A percentile compares a stretch with the other conserved stretches of the same genome.
Conservation (phyloP, 1,140 invertebrate species). For the Drosophila melanica region DNA sequence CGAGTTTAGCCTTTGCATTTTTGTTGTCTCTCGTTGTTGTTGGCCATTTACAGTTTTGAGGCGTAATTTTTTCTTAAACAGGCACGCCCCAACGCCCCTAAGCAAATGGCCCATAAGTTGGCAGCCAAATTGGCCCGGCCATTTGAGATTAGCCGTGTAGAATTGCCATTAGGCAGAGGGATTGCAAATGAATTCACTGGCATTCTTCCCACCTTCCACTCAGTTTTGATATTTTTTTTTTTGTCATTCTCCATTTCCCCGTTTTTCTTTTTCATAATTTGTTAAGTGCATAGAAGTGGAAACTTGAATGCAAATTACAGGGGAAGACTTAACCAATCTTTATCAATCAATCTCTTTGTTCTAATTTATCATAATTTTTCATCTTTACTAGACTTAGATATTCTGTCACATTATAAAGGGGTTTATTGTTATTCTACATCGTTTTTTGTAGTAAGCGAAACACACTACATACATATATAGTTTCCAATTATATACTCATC, state of each 20-base stretch:
- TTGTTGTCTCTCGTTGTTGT: slow-evolving; percentile 45
- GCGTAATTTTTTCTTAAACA: slow-evolving; percentile 73
- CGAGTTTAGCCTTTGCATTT: slow-evolving; percentile 29
- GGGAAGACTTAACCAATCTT: background rate
- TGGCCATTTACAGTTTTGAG: slow-evolving; percentile 77
- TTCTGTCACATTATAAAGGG: too few relatives aligned
- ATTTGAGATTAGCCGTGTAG: slow-evolving; percentile 66
- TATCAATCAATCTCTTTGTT: too few relatives aligned
- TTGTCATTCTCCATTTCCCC: slow-evolving; percentile 3
- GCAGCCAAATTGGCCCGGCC: slow-evolving; percentile 51
- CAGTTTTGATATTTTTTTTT: background rate
- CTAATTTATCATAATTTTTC: too few relatives aligned
- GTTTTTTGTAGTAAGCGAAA: too few relatives aligned
- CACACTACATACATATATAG: too few relatives aligned
- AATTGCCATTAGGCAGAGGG: slow-evolving; percentile 48
- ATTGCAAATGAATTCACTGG: slow-evolving; percentile 60
- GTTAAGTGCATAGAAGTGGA: slow-evolving; percentile 5
- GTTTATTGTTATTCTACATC: too few relatives aligned
- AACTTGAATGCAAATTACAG: slow-evolving; percentile 20
- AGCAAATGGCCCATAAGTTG: slow-evolving; percentile 58
- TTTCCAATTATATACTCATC: too few relatives aligned
- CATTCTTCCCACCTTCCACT: background rate
- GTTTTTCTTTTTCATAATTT: slow-evolving; percentile 10
- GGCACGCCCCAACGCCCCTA: slow-evolving; percentile 53
- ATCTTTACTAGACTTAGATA: too few relatives aligned